Base-by-base conservation (phyloP, 1,140 invertebrate genomes). In the Nephila pilipes region DNA sequence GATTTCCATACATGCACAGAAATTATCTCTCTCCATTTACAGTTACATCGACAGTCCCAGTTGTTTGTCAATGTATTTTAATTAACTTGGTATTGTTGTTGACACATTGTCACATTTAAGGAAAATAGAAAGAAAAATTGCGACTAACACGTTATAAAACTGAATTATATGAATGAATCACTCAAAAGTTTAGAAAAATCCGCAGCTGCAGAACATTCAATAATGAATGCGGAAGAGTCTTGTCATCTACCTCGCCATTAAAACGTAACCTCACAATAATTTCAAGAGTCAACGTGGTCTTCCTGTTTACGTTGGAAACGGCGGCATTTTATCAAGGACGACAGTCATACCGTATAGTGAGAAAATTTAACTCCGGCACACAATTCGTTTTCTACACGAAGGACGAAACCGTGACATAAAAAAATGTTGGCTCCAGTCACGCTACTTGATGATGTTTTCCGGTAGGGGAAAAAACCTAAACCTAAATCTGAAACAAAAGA, bases 251-350 rank as follows among this genome's bases (percentile, higher is more conserved):
- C 65, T 20, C 18, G 65, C 18, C 32, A 75, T 36, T 29, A 75
- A 75, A 75, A 2, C 65, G 32, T 0, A 75, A 75, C 12, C 65
- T 36, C 32, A 75, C 65, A 3, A 14, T 32, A 29, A 75, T 75
- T 75, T 75, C 14, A 75, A 20, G 25, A 36, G 20, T 14, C 29
- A 75, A 29, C 0, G 25, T 29, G 4, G 2, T 75, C 65, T 36
- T 75, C 65, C 65, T 75, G 29, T 36, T 75, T 75, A 75, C 65
- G 29, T 75, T 75, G 29, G 29, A 75, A 75, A 75, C 32, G 32
- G 25, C 65, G 14, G 32, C 29, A 36, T 65, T 69, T 32, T 36
- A 75, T 75, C 65, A 36, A 75, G 65, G 65, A 36, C 65, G 14
- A 36, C 12, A 32, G 65, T 75, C 65, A 75, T 16, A 18, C 29